A percentile compares a stretch with the other conserved stretches of the same genome.
Evolutionary conservation across 1,140 invertebrate species (phyloP).

Genomic region (Bombyx mori): ASM3026992v2 NC_085114.1:5554501-5555000

Average conservation of each 20-base stretch:
- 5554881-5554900: no score
- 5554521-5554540: not conserved
- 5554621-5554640: constrained; percentile 46
- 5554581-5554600: constrained; percentile 12
- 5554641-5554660: constrained; percentile 44
- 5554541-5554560: not conserved
- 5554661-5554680: constrained; percentile 43
- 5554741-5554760: constrained; percentile 17
- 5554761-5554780: constrained; percentile 16
- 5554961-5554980: no score
- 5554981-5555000: no score
- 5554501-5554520: not conserved
- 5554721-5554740: constrained; percentile 42
- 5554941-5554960: no score
- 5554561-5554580: not conserved
- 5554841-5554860: constrained; percentile 31
- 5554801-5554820: constrained; percentile 16
- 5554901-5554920: no score
- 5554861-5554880: constrained; percentile 9
- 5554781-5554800: constrained; percentile 9
- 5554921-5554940: no score
- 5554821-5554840: constrained; percentile 48
- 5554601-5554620: constrained; percentile 6
- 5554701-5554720: constrained; percentile 44
- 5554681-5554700: constrained; percentile 47